Percentiles rank a stretch among this genome's conserved stretches.
phyloP scores from a whole-genome alignment of 2,797 vertebrate genomes.

The Rhabdophis nuchalis region DNA sequence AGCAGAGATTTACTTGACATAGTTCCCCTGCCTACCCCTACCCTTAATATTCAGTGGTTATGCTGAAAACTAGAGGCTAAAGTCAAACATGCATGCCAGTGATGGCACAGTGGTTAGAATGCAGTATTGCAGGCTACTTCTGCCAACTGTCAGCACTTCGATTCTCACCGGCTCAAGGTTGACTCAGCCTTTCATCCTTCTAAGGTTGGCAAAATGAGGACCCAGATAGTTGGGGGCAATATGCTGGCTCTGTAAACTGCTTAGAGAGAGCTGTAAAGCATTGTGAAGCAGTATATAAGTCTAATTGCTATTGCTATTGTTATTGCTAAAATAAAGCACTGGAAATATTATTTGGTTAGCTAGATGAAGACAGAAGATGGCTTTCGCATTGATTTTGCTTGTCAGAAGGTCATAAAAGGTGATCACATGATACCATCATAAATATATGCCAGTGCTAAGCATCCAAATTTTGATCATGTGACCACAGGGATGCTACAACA shows the following conservation, averaged over 20 bases:
- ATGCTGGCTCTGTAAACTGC: not conserved
- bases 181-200: not conserved
- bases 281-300: not conserved
- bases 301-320: not conserved
- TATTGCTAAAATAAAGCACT: not conserved
- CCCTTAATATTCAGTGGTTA: not conserved
- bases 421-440: not conserved
- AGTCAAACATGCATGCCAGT: not conserved
- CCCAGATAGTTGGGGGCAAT: not conserved
- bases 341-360: not conserved
- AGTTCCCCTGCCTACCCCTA: not conserved
- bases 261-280: no score
- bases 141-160: not conserved
- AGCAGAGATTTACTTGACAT: not conserved
- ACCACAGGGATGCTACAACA: not conserved
- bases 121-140: not conserved
- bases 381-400: not conserved
- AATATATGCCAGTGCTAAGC: not conserved
- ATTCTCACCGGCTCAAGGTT: not conserved
- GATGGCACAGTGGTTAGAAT: not conserved
- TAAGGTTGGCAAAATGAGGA: not conserved
- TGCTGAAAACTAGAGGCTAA: not conserved
- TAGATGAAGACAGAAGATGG: not conserved
- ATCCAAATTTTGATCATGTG: not conserved
- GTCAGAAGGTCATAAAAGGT: not conserved